Base-by-base conservation (phyloP, 2,113 vertebrate species). In the Columbina picui region DNA sequence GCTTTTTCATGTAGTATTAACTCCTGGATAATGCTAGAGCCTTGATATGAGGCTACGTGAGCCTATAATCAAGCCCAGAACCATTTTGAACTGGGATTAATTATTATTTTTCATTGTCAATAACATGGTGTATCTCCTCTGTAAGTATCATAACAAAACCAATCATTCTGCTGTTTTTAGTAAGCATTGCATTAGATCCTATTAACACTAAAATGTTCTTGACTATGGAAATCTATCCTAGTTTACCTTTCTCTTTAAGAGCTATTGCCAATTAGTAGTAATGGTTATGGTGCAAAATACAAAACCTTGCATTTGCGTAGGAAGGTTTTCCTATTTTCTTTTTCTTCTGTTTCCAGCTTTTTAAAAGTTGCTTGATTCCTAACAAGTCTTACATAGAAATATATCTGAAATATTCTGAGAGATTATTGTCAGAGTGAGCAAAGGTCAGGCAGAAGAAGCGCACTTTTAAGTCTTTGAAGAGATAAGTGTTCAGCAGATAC, bases 21-120 rank as follows among this genome's bases (percentile, higher is more conserved):
- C 32, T 41, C 23, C 7, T 16, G 16, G 4, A 38, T 41, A 71
- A 3, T 55, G 38, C 7, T 52, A 34, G 10, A 60, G 38, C 45
- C 8, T 38, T 0, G 0, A 2, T 39, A 55, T 14, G 32, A 57
- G 12, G 11, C 11, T 41, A 7, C 26, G 9, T 20, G 19, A 55
- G 4, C 9, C 38, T 79, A 75, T 55, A 39, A 55, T 50, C 14
- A 90, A 94, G 45, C 1, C 6, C 3, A 45, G 25, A 70, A 32
- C 0, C 0, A 45, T 70, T 89, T 68, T 8, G 30, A 53, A 27
- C 5, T 14, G 3, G 15, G 4, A 13, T 11, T 47, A 68, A 10
- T 1, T 9, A 32, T 2, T 19, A 43, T 45, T 19, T 50, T 38
- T 41, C 38, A 1, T 12, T 63, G 34, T n/a, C n/a, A 38, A 3